Base-by-base conservation (phyloP, 2,888 invertebrate genomes). In the Capitulum mitella region DNA sequence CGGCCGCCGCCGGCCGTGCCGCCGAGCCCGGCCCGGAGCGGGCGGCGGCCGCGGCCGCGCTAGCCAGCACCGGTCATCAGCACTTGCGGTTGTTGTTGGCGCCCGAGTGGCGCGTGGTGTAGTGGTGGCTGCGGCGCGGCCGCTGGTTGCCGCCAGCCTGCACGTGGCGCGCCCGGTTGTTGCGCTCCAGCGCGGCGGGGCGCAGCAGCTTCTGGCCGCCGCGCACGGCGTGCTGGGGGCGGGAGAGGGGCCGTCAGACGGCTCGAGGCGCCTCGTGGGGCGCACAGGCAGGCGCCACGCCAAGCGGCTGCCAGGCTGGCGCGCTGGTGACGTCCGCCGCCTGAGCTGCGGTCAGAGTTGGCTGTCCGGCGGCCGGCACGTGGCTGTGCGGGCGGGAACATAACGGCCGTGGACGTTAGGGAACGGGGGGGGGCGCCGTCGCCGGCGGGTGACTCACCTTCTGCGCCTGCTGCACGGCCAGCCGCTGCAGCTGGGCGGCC, bases 51-150 rank as follows among this genome's bases (percentile, higher is more conserved):
- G 0, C 12, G 32, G 61, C 29, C 61, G 16, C 8, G 5, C 54
- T 54, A 54, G 22, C 37, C 5, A 22, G 12, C 29, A 14, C 22
- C 37, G 37, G 6, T 3, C 70, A 75, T 80, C 83, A 89, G 87
- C 89, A 88, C 87, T 89, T 89, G 85, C 90, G 89, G 84, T 90
- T 89, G 85, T 90, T 90, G 85, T 89, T 90, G 83, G 88, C 89
- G 82, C 89, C 88, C 83, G 89, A 89, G 83, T 87, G 86, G 82
- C 89, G 88, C 40, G 77, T 78, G 43, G 78, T 78, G 79, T 80
- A 80, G 78, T 79, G 78, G 74, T 82, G 80, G 58, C 80, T 79
- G 26, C 82, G 79, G 77, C 89, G 87, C 80, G 87, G 87, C 78
- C 87, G 87, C 81, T 87, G 87, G 83, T 87, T 86, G 82, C 88